Evolutionary conservation across 1,140 invertebrate species (phyloP).

Genomic region (Macrotrachela quadricornifera): DNA sequence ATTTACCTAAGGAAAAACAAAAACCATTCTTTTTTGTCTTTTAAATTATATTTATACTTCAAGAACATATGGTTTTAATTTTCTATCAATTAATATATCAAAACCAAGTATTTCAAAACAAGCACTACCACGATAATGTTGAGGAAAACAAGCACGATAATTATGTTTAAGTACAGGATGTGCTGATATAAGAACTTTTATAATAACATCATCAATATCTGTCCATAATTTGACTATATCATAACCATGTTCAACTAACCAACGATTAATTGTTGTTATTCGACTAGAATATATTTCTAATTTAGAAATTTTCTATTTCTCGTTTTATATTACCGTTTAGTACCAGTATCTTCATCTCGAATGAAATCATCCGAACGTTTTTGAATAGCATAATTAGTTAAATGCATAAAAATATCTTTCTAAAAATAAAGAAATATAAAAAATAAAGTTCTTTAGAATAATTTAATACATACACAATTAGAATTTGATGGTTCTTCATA

Average conservation of each 20-base stretch:
- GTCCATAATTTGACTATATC: slow-evolving; percentile 45
- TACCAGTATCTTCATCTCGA: slow-evolving; percentile 47
- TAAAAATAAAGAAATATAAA: slow-evolving; percentile 10
- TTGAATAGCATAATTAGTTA: slow-evolving; percentile 33
- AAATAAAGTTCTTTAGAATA: neutral
- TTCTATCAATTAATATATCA: slow-evolving; percentile 60
- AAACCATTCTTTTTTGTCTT: neutral
- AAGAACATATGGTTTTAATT: slow-evolving; percentile 55
- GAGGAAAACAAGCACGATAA: slow-evolving; percentile 63
- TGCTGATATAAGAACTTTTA: slow-evolving; percentile 64
- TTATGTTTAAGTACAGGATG: slow-evolving; percentile 62
- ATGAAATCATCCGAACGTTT: slow-evolving; percentile 48
- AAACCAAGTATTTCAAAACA: slow-evolving; percentile 74
- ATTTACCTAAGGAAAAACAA: slow-evolving; percentile 40
- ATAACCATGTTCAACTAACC: slow-evolving; percentile 44
- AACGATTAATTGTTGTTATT: slow-evolving; percentile 55
- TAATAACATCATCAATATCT: slow-evolving; percentile 55
- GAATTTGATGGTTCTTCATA: slow-evolving; percentile 50
- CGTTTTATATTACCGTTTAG: slow-evolving; percentile 47
- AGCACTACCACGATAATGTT: slow-evolving; percentile 54
- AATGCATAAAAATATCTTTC: slow-evolving; percentile 33
- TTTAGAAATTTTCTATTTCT: slow-evolving; percentile 11
- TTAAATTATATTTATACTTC: slow-evolving; percentile 43
- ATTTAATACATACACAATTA: slow-evolving; percentile 5
- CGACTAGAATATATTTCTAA: slow-evolving; percentile 32